A percentile compares a stretch with the other conserved stretches of the same genome.
phyloP scores from a whole-genome alignment of 2,888 invertebrate species.

The Taphrorychus bicolor region DNA sequence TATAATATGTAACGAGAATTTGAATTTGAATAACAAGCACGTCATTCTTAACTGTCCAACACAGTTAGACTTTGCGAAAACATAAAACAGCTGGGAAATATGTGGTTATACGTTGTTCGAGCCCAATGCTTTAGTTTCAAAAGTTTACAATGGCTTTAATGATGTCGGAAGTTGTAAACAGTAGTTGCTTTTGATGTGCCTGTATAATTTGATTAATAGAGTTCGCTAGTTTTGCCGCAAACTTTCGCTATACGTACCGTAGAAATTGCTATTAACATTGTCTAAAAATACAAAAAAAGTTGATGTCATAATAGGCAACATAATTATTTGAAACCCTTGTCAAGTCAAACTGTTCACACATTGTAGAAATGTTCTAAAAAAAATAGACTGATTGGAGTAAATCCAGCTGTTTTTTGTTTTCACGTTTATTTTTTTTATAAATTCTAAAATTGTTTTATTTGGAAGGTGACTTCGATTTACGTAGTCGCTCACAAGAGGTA shows the following conservation, averaged over 20 bases:
- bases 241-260: background rate
- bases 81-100: background rate
- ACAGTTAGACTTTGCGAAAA: background rate
- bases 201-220: conserved; percentile 8
- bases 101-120: background rate
- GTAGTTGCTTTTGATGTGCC: conserved; percentile 7
- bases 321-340: no score
- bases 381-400: no score
- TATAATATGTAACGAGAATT: no score
- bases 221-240: background rate
- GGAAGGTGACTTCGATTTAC: no score
- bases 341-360: no score
- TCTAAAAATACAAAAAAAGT: no score
- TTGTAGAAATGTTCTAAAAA: no score
- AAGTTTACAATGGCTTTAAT: conserved; percentile 1
- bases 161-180: conserved; percentile 7
- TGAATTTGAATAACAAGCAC: background rate
- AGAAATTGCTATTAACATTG: background rate
- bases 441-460: no score
- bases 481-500: no score
- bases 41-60: conserved; percentile 1
- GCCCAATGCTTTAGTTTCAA: background rate
- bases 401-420: no score
- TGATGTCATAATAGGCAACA: no score
- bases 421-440: no score